Evolutionary conservation across 2,888 invertebrate genomes (phyloP).

Genomic region (Lycia hirtaria): DNA sequence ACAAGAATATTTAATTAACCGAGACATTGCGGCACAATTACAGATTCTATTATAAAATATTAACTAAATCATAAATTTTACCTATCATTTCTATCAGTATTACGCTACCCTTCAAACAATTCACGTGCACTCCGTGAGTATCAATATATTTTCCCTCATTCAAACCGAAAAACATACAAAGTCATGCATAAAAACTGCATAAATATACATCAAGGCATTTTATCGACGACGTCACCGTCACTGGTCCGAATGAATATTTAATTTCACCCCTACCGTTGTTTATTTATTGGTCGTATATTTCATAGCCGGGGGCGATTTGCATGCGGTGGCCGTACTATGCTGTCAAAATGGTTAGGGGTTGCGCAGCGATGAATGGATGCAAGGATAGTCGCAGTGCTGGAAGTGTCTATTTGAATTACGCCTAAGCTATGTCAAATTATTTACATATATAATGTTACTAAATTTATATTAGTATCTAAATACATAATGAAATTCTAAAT

Average conservation of each 20-base stretch:
- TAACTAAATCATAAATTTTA: neutral
- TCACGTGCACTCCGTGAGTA: constrained; percentile 6
- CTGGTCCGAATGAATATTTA: constrained; percentile 79
- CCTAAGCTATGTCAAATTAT: neutral
- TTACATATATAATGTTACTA: too few species aligned
- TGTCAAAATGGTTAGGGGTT: constrained; percentile 67
- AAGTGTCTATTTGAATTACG: neutral
- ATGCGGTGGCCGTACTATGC: constrained; percentile 63
- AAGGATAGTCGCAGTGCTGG: constrained; percentile 1
- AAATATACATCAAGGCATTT: constrained; percentile 33
- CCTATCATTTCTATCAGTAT: neutral
- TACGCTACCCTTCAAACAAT: neutral
- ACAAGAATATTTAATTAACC: too few species aligned
- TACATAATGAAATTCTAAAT: too few species aligned
- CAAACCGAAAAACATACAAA: constrained; percentile 31
- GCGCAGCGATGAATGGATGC: constrained; percentile 40
- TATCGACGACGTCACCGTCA: constrained; percentile 52
- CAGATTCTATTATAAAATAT: too few species aligned
- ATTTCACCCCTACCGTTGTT: constrained; percentile 84
- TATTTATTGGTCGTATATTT: constrained; percentile 85
- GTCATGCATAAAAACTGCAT: constrained; percentile 28
- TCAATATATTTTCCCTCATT: constrained; percentile 12
- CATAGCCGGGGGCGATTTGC: constrained; percentile 76
- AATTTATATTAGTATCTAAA: too few species aligned
- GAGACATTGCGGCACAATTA: too few species aligned